phyloP scores from a whole-genome alignment of 2,113 vertebrate genomes.

The Mola mola region DNA sequence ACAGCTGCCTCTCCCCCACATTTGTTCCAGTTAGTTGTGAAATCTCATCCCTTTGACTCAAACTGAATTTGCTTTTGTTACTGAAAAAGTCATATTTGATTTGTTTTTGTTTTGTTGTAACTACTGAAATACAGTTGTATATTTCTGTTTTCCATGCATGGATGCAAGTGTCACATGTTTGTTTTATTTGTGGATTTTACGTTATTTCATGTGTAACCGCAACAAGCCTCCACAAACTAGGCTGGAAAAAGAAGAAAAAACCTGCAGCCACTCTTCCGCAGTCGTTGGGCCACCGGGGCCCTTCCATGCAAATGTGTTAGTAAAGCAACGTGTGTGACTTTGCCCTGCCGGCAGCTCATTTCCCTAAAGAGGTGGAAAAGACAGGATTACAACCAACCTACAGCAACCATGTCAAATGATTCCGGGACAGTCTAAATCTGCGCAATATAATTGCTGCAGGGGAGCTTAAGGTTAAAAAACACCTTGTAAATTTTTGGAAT shows the following conservation, averaged over 20 bases:
- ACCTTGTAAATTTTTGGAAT: constrained; percentile 8
- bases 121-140: neutral
- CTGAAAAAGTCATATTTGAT: neutral
- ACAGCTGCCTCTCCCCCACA: neutral
- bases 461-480: neutral
- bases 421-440: constrained; percentile 31
- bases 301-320: constrained; percentile 72
- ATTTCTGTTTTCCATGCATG: neutral
- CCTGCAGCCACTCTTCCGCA: constrained; percentile 25
- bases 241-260: constrained; percentile 3
- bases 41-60: too few relatives aligned
- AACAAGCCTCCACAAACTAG: constrained; percentile 3
- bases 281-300: constrained; percentile 31
- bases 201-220: constrained; percentile 18
- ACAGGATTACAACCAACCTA: constrained; percentile 49
- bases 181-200: constrained; percentile 11
- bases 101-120: constrained; percentile 3
- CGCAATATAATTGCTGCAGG: constrained; percentile 15
- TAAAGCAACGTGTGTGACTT: constrained; percentile 65
- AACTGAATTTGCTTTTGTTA: constrained; percentile 8
- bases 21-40: too few relatives aligned
- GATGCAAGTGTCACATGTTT: neutral
- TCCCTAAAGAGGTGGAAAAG: constrained; percentile 64
- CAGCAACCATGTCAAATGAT: constrained; percentile 53
- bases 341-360: constrained; percentile 72